Percentiles rank a stretch among this genome's conserved stretches.
phyloP scores from a whole-genome alignment of 2,797 vertebrate genomes.

The Ceryle rudis region DNA sequence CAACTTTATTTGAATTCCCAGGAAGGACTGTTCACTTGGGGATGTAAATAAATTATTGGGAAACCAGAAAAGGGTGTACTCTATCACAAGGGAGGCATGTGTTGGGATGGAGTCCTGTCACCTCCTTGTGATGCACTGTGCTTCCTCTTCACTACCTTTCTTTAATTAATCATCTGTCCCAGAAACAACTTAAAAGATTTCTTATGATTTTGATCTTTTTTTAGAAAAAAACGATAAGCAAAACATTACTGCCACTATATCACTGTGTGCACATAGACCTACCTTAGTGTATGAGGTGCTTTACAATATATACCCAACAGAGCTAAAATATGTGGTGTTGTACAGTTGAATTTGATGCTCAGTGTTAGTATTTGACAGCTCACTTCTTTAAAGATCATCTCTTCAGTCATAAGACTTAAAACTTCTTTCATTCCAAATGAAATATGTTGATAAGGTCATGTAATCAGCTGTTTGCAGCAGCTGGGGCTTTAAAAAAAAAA shows the following conservation, averaged over 20 bases:
- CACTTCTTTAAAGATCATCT: background rate
- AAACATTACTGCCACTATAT: background rate
- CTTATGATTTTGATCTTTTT: background rate
- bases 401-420: background rate
- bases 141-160: background rate
- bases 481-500: background rate
- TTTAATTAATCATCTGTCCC: background rate
- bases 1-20: background rate
- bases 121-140: background rate
- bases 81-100: background rate
- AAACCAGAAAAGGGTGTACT: background rate
- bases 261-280: background rate
- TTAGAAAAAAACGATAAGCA: background rate
- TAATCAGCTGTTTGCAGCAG: constrained; percentile 2
- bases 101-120: background rate
- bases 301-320: rapidly evolving
- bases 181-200: background rate
- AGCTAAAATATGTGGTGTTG: background rate
- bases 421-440: background rate
- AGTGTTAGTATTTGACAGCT: background rate
- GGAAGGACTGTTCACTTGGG: background rate
- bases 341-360: background rate
- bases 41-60: background rate
- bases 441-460: background rate
- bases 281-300: background rate